Conservation (phyloP, 2,888 invertebrate genomes). For the Tenthredo amoena region DNA sequence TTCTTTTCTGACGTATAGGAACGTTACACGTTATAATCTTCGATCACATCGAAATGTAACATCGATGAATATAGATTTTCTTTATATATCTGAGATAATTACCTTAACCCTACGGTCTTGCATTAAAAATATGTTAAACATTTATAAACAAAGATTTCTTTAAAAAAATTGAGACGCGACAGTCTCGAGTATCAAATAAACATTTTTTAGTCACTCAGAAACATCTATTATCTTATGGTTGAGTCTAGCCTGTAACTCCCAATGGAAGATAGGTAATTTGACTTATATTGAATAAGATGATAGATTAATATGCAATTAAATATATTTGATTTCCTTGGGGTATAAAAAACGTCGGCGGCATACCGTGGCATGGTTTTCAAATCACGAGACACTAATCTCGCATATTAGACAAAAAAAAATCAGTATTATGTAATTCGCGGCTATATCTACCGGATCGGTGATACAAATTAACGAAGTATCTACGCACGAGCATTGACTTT, state of each 20-base stretch:
- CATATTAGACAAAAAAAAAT: background rate
- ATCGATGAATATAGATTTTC: slow-evolving; percentile 31
- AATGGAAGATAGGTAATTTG: background rate
- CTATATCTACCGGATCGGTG: background rate
- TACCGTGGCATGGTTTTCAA: background rate
- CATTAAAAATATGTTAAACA: slow-evolving; percentile 31
- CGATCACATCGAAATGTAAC: slow-evolving; percentile 27
- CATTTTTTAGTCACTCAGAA: background rate
- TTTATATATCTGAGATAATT: background rate
- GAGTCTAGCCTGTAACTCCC: background rate
- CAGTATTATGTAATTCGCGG: background rate
- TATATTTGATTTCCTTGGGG: background rate
- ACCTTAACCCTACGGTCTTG: background rate
- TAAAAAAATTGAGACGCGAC: slow-evolving; percentile 5
- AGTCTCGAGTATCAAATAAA: slow-evolving; percentile 32
- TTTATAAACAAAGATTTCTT: slow-evolving; percentile 25
- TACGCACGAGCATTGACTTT: background rate
- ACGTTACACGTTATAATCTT: slow-evolving; percentile 38
- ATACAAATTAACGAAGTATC: background rate
- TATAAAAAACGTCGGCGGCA: background rate
- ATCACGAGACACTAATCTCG: background rate
- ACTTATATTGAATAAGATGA: background rate
- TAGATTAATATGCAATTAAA: background rate
- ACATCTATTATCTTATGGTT: background rate
- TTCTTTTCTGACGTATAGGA: slow-evolving; percentile 47